Conservation (phyloP, 2,888 invertebrate species). For the Ormyrus labotus region DNA sequence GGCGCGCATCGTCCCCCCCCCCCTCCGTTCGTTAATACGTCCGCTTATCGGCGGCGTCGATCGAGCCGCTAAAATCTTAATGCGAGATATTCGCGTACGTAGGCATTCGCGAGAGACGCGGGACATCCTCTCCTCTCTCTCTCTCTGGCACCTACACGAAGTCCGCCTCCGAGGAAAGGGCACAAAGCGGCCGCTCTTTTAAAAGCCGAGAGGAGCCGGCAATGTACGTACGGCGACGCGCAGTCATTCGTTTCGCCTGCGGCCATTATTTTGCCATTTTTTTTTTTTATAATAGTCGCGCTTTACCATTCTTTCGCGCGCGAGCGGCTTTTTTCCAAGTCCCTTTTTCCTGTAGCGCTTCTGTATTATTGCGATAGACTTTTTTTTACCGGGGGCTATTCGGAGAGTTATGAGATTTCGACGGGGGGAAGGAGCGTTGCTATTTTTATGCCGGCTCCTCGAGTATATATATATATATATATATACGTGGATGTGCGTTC, state of each 20-base stretch:
- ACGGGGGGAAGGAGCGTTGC: neutral
- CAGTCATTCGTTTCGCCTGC: constrained; percentile 24
- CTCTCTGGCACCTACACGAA: neutral
- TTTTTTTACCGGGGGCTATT: constrained; percentile 11
- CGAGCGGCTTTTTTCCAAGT: neutral
- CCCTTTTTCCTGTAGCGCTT: neutral
- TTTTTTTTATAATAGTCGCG: neutral
- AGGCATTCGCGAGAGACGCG: neutral
- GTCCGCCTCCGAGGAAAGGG: constrained; percentile 7
- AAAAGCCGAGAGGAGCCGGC: no score
- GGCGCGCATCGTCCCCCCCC: neutral
- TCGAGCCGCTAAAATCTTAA: no score
- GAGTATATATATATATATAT: no score
- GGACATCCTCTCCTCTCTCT: no score
- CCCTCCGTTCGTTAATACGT: neutral
- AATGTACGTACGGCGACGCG: neutral
- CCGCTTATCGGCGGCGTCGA: no score
- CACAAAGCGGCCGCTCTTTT: neutral
- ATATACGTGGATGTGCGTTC: neutral
- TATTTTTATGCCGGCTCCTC: no score
- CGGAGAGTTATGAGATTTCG: constrained; percentile 16
- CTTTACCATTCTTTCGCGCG: neutral
- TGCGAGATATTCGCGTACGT: no score
- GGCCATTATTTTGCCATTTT: constrained; percentile 23
- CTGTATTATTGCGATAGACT: constrained; percentile 9